Conservation (phyloP, 2,888 invertebrate species). For the Sarcophaga rosellei region DNA sequence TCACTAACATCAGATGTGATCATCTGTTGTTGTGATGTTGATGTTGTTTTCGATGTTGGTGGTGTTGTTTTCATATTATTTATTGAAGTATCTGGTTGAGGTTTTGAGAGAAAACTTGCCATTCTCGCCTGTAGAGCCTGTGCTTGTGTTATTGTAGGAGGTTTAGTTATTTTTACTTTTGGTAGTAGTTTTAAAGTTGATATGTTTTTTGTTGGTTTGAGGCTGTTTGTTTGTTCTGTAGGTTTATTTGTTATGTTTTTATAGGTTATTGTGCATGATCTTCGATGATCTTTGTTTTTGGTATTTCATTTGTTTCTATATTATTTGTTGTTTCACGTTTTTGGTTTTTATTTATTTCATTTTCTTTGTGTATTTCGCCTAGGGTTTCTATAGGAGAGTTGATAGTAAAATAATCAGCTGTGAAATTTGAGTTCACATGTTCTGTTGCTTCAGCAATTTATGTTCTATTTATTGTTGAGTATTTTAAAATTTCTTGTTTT, state of each 20-base stretch:
- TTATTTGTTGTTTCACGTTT: no score
- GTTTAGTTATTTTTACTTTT: background rate
- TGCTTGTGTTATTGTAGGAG: background rate
- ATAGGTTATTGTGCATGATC: background rate
- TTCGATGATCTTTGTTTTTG: background rate
- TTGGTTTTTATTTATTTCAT: constrained; percentile 3
- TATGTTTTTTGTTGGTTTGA: background rate
- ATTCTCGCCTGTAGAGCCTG: constrained; percentile 5
- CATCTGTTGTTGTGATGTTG: no score
- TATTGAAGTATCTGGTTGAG: background rate
- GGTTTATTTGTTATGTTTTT: constrained; percentile 11
- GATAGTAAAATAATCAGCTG: background rate
- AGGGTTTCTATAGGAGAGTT: background rate
- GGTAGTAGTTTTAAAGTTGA: constrained; percentile 2
- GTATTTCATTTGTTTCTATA: background rate
- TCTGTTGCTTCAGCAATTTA: constrained; percentile 12
- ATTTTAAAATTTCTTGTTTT: constrained; percentile 31
- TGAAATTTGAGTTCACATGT: constrained; percentile 1
- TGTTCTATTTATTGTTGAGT: constrained; percentile 18
- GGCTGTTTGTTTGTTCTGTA: background rate
- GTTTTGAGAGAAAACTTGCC: constrained; percentile 3
- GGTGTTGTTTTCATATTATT: background rate
- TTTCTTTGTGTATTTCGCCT: background rate
- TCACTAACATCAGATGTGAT: no score
- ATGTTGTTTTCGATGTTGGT: no score